Evolutionary conservation across 2,797 vertebrate species (phyloP).

Genomic region (Rhabdophis nuchalis): DNA sequence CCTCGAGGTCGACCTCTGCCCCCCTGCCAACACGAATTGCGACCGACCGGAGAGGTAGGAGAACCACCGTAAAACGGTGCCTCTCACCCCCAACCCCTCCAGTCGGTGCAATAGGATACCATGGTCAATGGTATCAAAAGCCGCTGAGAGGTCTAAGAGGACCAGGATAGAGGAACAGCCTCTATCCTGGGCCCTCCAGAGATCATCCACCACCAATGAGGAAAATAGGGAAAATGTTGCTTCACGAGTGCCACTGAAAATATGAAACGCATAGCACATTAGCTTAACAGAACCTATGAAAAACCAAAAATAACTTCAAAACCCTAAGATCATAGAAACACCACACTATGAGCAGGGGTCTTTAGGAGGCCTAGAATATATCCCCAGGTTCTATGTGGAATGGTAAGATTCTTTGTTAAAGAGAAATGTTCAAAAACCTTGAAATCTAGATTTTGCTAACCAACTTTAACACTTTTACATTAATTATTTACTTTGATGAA

Average conservation of each 20-base stretch:
- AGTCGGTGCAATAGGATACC: too few species aligned
- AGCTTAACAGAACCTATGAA: not conserved
- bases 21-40: too few species aligned
- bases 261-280: not conserved
- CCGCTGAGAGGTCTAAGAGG: too few species aligned
- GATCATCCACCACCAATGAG: too few species aligned
- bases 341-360: not conserved
- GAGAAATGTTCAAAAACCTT: not conserved
- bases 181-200: too few species aligned
- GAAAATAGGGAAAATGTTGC: not conserved
- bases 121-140: too few species aligned
- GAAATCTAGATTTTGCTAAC: not conserved
- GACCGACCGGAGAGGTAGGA: too few species aligned
- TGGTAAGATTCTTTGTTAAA: not conserved
- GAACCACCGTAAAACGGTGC: too few species aligned
- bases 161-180: too few species aligned
- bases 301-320: not conserved
- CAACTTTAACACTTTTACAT: not conserved
- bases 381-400: not conserved
- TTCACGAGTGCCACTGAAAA: not conserved
- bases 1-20: too few species aligned
- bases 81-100: too few species aligned
- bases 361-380: not conserved
- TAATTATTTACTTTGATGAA: not conserved
- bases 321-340: not conserved